phyloP scores from a whole-genome alignment of 2,113 vertebrate genomes.

The Lynx canadensis region DNA sequence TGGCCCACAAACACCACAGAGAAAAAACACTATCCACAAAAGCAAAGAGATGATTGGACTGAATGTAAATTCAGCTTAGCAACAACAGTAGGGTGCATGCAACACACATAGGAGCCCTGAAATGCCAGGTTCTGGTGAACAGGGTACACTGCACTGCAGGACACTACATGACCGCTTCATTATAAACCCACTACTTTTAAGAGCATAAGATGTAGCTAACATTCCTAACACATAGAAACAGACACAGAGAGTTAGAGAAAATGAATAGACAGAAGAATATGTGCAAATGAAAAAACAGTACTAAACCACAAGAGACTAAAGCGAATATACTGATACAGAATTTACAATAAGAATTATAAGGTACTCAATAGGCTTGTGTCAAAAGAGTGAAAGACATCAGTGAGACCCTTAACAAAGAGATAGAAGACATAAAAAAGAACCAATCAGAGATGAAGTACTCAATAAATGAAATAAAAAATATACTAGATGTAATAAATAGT shows the following conservation, averaged over 20 bases:
- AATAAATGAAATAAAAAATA: neutral
- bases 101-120: neutral
- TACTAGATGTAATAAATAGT: neutral
- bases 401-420: neutral
- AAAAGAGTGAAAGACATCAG: neutral
- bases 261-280: neutral
- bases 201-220: neutral
- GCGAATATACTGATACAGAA: neutral
- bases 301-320: neutral
- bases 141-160: neutral
- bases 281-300: neutral
- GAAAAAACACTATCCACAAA: neutral
- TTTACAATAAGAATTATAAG: neutral
- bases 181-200: neutral
- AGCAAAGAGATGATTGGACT: neutral
- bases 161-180: neutral
- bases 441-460: neutral
- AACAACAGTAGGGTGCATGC: neutral
- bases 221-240: neutral
- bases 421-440: neutral
- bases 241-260: neutral
- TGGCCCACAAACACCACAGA: neutral
- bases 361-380: neutral
- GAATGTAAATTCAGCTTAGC: neutral
- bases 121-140: neutral